phyloP scores from a whole-genome alignment of 2,113 vertebrate species.

The Atlantisia rogersi region DNA sequence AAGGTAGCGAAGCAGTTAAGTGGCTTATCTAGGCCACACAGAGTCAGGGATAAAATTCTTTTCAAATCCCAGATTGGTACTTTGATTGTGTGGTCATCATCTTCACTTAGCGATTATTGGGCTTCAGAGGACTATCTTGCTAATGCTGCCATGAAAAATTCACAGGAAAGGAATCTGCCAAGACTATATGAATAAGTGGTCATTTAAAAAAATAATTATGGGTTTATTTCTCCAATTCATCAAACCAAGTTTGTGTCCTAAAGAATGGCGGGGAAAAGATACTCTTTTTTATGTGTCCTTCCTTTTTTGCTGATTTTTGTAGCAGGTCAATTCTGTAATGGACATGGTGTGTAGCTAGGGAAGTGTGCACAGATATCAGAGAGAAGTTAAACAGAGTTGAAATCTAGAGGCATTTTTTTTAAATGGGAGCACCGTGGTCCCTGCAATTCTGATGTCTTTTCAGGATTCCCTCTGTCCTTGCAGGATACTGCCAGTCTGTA shows the following conservation, averaged over 20 bases:
- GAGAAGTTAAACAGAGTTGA: background rate
- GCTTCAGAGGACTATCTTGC: background rate
- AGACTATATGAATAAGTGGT: background rate
- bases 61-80: background rate
- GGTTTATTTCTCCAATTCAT: background rate
- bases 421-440: background rate
- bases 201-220: background rate
- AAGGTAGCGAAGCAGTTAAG: background rate
- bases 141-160: background rate
- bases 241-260: background rate
- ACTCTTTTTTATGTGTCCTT: background rate
- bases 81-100: background rate
- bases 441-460: background rate
- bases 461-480: background rate
- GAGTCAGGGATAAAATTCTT: background rate
- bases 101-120: background rate
- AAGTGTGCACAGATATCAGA: background rate
- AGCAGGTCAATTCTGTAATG: background rate
- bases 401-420: background rate
- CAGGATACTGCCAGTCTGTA: background rate
- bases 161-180: background rate
- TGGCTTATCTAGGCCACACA: background rate
- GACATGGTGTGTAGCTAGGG: fast-evolving
- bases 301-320: background rate
- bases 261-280: background rate